Evolutionary conservation across 2,888 invertebrate genomes (phyloP).

Genomic region (Chorisops tibialis): DNA sequence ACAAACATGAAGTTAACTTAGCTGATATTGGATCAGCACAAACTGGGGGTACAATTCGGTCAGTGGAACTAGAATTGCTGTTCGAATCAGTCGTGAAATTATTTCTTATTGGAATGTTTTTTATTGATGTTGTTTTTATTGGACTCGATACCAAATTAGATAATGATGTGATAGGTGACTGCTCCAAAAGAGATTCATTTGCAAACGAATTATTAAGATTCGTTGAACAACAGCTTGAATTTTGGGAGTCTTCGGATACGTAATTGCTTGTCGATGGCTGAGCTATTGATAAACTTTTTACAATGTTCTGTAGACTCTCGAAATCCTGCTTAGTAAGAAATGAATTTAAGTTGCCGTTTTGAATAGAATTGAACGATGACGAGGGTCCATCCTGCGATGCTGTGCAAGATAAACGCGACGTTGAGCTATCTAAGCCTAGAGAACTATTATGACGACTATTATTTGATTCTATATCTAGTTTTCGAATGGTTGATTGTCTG

Average conservation of each 20-base stretch:
- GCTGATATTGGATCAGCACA: slow-evolving; percentile 52
- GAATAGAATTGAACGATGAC: background rate
- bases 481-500: background rate
- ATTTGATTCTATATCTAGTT: slow-evolving; percentile 4
- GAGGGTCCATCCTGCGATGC: background rate
- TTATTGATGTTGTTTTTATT: slow-evolving; percentile 48
- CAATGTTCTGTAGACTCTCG: background rate
- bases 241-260: background rate
- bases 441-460: slow-evolving; percentile 21
- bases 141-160: slow-evolving; percentile 63
- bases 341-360: background rate
- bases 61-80: slow-evolving; percentile 42
- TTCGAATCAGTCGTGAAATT: slow-evolving; percentile 40
- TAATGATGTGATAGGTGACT: slow-evolving; percentile 62
- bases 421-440: slow-evolving; percentile 7
- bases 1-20: slow-evolving; percentile 52
- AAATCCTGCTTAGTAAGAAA: background rate
- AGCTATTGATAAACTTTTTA: background rate
- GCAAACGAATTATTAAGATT: slow-evolving; percentile 10
- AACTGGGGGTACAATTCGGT: slow-evolving; percentile 13
- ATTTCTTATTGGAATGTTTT: slow-evolving; percentile 42
- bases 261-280: slow-evolving; percentile 7
- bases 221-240: slow-evolving; percentile 19
- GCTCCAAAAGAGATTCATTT: slow-evolving; percentile 42
- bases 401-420: background rate